Percentiles rank a stretch among this genome's conserved stretches.
Evolutionary conservation across 2,888 invertebrate genomes (phyloP).

Genomic region (Synergus laeviventris): DNA sequence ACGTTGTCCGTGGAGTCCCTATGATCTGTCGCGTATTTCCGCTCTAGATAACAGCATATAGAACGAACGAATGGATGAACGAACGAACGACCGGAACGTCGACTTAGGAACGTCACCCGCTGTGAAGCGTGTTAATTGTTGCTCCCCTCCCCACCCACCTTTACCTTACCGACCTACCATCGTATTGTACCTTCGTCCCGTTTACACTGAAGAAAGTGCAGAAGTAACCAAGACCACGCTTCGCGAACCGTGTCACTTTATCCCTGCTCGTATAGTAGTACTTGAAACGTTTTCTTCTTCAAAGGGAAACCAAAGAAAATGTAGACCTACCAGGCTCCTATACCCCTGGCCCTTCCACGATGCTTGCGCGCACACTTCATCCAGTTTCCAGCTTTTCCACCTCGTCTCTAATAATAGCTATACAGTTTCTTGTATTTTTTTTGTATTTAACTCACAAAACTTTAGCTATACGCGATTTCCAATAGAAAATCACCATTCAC

Average conservation of each 20-base stretch:
- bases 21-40: conserved; percentile 56
- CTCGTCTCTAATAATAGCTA: background rate
- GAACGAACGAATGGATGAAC: conserved; percentile 41
- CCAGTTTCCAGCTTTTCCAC: background rate
- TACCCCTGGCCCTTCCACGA: background rate
- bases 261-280: conserved; percentile 2
- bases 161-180: conserved; percentile 7
- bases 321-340: background rate
- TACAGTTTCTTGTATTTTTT: too few species aligned
- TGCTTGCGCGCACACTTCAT: background rate
- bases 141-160: conserved; percentile 34
- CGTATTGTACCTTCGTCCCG: conserved; percentile 31
- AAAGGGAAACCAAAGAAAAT: conserved; percentile 28
- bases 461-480: too few species aligned
- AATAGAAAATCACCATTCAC: too few species aligned
- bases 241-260: conserved; percentile 38
- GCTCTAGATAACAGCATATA: conserved; percentile 58
- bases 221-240: conserved; percentile 36
- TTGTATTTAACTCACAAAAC: too few species aligned
- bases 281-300: conserved; percentile 23
- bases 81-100: conserved; percentile 56
- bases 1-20: conserved; percentile 53
- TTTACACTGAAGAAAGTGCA: conserved; percentile 40
- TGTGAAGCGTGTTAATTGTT: conserved; percentile 65
- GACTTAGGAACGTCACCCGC: conserved; percentile 56